Base-by-base conservation (phyloP, 2,797 vertebrate genomes). In the Sphaeramia orbicularis region DNA sequence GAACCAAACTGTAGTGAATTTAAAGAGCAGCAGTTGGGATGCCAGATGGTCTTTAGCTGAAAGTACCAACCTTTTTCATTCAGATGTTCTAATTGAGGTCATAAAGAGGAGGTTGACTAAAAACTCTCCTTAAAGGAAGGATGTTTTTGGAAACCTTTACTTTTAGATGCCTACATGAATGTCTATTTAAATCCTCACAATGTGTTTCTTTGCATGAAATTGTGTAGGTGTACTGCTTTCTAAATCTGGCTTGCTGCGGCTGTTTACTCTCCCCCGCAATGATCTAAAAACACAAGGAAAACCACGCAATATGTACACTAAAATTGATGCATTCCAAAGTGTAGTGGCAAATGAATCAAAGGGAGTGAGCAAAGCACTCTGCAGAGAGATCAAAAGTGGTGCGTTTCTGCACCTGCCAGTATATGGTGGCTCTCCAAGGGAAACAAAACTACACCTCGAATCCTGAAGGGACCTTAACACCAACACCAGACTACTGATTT, bases 311-410 rank as follows among this genome's bases (percentile, higher is more conserved):
- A 35, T 51, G 61, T 30, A 60, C 54, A 58, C 53, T 70, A 71
- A 70, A 85, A 84, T 68, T 73, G 73, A 84, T 48, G 70, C 66
- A 76, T 74, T 80, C 59, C 69, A 72, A 71, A 42, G 65, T 48
- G 68, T 15, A 60, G 61, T 75, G 61, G 70, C 67, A 70, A 83
- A 91, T 82, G 81, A 92, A 90, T 92, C 87, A 92, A 91, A 91
- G 90, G 76, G 78, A 81, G 75, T 15, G 68, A 81, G 80, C 61
- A 35, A 79, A 69, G 86, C 81, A 84, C 83, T 90, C 79, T 47
- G 80, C 59, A 74, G 79, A 76, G 67, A 93, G 89, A 94, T 94
- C 92, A 94, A 94, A 94, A 90, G 90, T 91, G 59, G 71, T 80
- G 56, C 70, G 68, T 70, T 66, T 81, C 77, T 81, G 88, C 93